phyloP scores from a whole-genome alignment of 2,797 vertebrate species.

The Cebuella pygmaea region DNA sequence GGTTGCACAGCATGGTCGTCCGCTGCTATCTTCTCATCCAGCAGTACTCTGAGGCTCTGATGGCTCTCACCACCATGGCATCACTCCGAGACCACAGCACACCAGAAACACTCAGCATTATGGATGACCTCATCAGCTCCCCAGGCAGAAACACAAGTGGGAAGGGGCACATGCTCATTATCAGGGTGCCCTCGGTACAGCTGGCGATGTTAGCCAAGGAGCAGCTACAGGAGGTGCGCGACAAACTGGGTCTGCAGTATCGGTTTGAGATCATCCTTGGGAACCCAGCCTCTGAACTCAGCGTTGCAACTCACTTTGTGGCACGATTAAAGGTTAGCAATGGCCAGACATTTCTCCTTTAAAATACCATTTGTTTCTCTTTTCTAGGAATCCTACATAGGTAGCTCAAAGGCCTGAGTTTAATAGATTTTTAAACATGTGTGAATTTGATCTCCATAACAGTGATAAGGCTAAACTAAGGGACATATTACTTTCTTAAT shows the following conservation, averaged over 20 bases:
- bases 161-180: constrained; percentile 96
- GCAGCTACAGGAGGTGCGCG: constrained; percentile 94
- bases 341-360: not conserved
- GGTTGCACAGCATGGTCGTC: constrained; percentile 98
- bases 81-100: constrained; percentile 96
- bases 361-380: not conserved
- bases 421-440: not conserved
- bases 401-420: not conserved
- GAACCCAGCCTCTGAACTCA: constrained; percentile 92
- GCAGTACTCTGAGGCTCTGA: constrained; percentile 98
- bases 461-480: not conserved
- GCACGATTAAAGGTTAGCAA: constrained; percentile 92
- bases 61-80: constrained; percentile 94
- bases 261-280: constrained; percentile 97
- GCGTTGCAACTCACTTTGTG: constrained; percentile 91
- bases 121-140: constrained; percentile 95
- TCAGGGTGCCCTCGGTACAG: constrained; percentile 96
- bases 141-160: constrained; percentile 91
- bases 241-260: constrained; percentile 95
- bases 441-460: not conserved
- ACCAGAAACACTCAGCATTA: constrained; percentile 95
- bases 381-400: not conserved
- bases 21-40: constrained; percentile 99
- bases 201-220: constrained; percentile 97
- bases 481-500: not conserved